Base-by-base conservation (phyloP, 2,888 invertebrate species). In the Nebria salina region DNA sequence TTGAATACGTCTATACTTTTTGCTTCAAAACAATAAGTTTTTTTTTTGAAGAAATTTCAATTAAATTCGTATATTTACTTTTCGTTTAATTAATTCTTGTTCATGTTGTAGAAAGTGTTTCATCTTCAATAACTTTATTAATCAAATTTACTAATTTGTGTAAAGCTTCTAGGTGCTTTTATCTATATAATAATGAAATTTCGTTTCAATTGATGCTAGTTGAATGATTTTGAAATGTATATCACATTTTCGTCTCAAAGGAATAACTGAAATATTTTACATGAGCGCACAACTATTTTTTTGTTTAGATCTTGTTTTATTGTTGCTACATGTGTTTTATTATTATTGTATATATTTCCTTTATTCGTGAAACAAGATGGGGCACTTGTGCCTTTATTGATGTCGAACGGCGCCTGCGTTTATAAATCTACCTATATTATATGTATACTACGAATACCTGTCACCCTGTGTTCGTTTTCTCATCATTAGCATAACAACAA, bases 401-500 rank as follows among this genome's bases (percentile, higher is more conserved):
- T 54, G 54, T 54, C n/a, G 54, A 54, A 54, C 54, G 54, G 54
- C 41, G 76, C 25, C 68, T 43, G 76, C 76, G 76, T 70, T 65
- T 76, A 26, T 54, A 34, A 34, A 54, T 54, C 54, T 54, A 54
- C 54, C 8, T 13, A 54, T 11, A 54, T 54, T 11, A 13, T 13
- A 54, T 3, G 34, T 34, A 34, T 34, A 34, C 34, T 34, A 34
- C 76, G 13, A 68, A 76, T 76, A 70, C 68, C 76, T 76, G 26
- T 76, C 42, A 70, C 76, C 68, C 76, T 68, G 54, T 54, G 54
- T 54, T 54, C 54, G 54, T 54, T 54, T 76, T 76, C 76, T 70
- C 76, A 76, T 76, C 76, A 76, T 76, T 76, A 76, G 43, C 76
- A 76, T 76, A 70, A 76, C 76, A 76, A 76, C 76, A 68, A 65